phyloP scores from a whole-genome alignment of 2,113 vertebrate genomes.

The Pogona vitticeps region DNA sequence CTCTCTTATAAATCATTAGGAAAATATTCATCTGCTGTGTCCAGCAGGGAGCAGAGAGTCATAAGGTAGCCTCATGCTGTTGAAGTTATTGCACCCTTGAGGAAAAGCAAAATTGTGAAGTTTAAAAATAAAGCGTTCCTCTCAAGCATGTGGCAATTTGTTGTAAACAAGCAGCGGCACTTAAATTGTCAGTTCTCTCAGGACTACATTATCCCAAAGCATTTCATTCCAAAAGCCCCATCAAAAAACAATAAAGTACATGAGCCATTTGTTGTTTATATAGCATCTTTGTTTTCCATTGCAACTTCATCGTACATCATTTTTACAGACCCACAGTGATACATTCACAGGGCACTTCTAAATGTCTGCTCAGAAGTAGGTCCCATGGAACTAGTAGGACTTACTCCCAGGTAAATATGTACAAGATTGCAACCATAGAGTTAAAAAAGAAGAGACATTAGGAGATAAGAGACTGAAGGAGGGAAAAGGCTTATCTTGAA shows the following conservation, averaged over 20 bases:
- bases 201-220: slow-evolving; percentile 27
- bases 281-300: slow-evolving; percentile 14
- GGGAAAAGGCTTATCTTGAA: not conserved
- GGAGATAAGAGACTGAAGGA: not conserved
- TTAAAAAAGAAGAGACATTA: slow-evolving; percentile 9
- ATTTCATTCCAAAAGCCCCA: slow-evolving; percentile 44
- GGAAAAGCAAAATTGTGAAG: slow-evolving; percentile 52
- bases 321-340: slow-evolving; percentile 23
- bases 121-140: slow-evolving; percentile 55
- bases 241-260: not conserved
- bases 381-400: not conserved
- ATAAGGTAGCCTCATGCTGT: slow-evolving; percentile 46
- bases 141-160: slow-evolving; percentile 26
- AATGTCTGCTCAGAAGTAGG: not conserved
- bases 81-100: slow-evolving; percentile 43
- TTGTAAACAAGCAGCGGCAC: slow-evolving; percentile 44
- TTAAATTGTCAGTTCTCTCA: slow-evolving; percentile 22
- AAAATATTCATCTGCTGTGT: slow-evolving; percentile 37
- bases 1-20: slow-evolving; percentile 45
- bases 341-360: not conserved
- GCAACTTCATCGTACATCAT: not conserved
- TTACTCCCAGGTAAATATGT: not conserved
- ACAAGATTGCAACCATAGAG: not conserved
- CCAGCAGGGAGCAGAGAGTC: slow-evolving; percentile 31
- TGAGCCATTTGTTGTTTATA: slow-evolving; percentile 14